Conservation (phyloP, 2,888 invertebrate genomes). For the Crioceris asparagi region DNA sequence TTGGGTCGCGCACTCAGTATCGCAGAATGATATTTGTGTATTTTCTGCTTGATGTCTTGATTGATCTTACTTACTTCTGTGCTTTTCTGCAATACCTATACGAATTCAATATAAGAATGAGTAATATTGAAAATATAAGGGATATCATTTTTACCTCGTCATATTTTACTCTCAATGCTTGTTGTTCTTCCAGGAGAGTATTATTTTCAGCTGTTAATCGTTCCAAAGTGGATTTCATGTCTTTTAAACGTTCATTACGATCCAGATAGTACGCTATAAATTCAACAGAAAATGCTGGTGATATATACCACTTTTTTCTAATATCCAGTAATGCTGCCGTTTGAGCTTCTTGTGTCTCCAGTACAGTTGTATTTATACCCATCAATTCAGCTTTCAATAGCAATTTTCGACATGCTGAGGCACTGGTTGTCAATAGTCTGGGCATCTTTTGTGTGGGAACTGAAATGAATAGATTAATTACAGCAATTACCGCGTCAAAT, state of each 20-base stretch:
- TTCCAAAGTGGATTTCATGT: constrained; percentile 66
- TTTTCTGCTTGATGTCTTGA: constrained; percentile 47
- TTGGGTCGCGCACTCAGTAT: constrained; percentile 51
- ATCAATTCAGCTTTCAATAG: constrained; percentile 79
- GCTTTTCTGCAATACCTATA: constrained; percentile 47
- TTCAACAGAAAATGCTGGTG: constrained; percentile 88
- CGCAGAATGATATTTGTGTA: constrained; percentile 51
- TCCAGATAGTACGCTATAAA: constrained; percentile 92
- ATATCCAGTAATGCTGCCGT: constrained; percentile 73
- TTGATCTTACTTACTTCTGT: constrained; percentile 54
- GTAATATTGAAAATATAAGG: background rate
- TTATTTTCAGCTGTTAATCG: constrained; percentile 65
- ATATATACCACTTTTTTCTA: constrained; percentile 87
- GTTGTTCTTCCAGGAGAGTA: constrained; percentile 66
- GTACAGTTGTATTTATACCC: constrained; percentile 74
- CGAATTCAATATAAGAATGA: constrained; percentile 7
- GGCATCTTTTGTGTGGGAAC: constrained; percentile 95
- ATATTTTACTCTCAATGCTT: constrained; percentile 61
- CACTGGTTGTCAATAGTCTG: constrained; percentile 77
- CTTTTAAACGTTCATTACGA: constrained; percentile 69
- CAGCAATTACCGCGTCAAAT: no score
- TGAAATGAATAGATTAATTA: no score
- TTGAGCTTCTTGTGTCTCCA: constrained; percentile 77
- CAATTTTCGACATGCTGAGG: constrained; percentile 75
- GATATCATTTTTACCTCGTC: constrained; percentile 48